These are phyloP conservation scores for Galago senegalensis DNA, from an alignment of 2,797 vertebrate genomes.

Conservation along the genomic window DNA sequence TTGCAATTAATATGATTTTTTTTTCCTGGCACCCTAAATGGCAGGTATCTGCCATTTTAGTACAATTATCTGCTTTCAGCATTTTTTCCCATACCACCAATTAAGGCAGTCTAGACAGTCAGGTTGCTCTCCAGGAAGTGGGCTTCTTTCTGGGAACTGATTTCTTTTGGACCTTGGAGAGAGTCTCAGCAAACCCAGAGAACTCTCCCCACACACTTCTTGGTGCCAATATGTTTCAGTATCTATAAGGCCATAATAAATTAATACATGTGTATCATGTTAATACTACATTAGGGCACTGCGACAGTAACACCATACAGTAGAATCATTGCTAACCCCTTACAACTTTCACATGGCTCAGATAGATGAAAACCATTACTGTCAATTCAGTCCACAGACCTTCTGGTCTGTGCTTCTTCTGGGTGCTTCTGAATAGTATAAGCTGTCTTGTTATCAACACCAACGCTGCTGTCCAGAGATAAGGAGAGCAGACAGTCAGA, in stretches of 20 bases:
- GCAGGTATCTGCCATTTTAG: constrained; percentile 74
- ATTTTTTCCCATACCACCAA: constrained; percentile 68
- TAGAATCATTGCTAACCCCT: constrained; percentile 64
- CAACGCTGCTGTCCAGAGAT: constrained; percentile 67
- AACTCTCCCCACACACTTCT: constrained; percentile 64
- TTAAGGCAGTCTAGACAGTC: constrained; percentile 78
- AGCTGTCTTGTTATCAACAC: constrained; percentile 71
- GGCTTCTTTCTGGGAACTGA: constrained; percentile 79
- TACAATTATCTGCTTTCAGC: constrained; percentile 70
- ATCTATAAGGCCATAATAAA: constrained; percentile 75
- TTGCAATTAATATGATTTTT: constrained; percentile 71
- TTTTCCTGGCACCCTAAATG: constrained; percentile 57
- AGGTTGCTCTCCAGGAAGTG: constrained; percentile 65
- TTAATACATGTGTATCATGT: constrained; percentile 80
- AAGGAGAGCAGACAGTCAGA: constrained; percentile 79
- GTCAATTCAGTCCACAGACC: constrained; percentile 66
- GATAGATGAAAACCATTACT: constrained; percentile 72
- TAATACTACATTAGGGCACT: constrained; percentile 70
- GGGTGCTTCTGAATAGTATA: constrained; percentile 21
- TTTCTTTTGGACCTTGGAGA: constrained; percentile 62
- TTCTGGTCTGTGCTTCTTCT: constrained; percentile 33
- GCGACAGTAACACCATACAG: constrained; percentile 69
- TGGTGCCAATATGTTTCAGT: constrained; percentile 75
- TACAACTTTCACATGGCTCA: constrained; percentile 71
- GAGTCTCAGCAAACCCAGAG: constrained; percentile 80